Evolutionary conservation across 2,797 vertebrate species (phyloP).

Genomic region (Lacerta viridis): DNA sequence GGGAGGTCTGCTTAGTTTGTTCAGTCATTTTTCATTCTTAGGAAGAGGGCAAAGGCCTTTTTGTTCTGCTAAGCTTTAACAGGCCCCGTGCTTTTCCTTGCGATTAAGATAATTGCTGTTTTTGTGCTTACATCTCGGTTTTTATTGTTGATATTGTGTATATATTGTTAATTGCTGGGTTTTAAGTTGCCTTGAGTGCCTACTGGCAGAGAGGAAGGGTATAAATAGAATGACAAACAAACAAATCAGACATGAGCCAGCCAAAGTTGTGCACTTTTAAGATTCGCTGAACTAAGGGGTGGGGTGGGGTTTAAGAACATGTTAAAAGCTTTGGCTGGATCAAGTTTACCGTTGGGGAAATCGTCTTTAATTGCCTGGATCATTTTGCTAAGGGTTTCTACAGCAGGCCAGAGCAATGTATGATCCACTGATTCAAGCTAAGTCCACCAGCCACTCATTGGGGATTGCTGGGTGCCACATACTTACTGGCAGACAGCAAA

Average conservation of each 20-base stretch:
- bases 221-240: neutral
- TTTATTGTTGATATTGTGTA: neutral
- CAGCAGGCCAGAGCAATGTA: no score
- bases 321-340: neutral
- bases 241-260: neutral
- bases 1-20: neutral
- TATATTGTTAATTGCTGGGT: neutral
- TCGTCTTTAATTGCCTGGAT: neutral
- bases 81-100: neutral
- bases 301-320: neutral
- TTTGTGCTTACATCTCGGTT: neutral
- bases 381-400: neutral
- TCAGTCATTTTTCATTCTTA: neutral
- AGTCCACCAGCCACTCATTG: neutral
- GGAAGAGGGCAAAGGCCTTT: neutral
- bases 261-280: neutral
- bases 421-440: neutral
- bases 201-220: neutral
- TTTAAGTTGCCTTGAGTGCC: neutral
- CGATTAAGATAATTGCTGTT: neutral
- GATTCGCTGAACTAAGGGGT: neutral
- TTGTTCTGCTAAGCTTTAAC: neutral
- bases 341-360: no score
- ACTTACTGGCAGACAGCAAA: neutral
- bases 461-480: neutral